phyloP scores from a whole-genome alignment of 2,888 invertebrate genomes.

The Drosophila mimetica region DNA sequence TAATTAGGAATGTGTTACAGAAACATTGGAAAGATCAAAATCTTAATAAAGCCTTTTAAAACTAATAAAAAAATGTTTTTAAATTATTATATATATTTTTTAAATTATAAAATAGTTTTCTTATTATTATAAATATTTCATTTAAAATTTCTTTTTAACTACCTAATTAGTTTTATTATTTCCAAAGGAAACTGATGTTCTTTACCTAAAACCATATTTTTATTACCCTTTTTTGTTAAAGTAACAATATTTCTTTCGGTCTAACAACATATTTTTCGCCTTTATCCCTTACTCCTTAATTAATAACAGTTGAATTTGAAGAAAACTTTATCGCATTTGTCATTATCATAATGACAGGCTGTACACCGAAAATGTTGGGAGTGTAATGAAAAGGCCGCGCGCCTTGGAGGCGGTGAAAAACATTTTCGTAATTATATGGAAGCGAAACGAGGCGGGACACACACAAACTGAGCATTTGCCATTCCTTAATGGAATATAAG shows the following conservation, averaged over 20 bases:
- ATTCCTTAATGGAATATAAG: constrained; percentile 20
- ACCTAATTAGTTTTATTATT: too few relatives aligned
- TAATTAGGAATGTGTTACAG: constrained; percentile 2
- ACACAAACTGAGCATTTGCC: constrained; percentile 14
- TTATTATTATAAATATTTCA: too few relatives aligned
- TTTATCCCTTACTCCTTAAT: constrained; percentile 4
- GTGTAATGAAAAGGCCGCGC: constrained; percentile 30
- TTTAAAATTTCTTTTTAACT: too few relatives aligned
- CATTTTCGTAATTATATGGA: constrained; percentile 22
- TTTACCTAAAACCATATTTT: too few relatives aligned
- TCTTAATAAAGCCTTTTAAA: too few relatives aligned
- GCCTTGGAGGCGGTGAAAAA: constrained; percentile 6
- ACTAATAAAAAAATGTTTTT: too few relatives aligned
- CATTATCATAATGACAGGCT: constrained; percentile 41
- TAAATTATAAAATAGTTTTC: too few relatives aligned
- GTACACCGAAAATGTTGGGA: constrained; percentile 5
- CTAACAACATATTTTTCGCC: neutral
- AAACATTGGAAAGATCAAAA: too few relatives aligned
- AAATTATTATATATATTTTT: too few relatives aligned
- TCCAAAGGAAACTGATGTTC: too few relatives aligned
- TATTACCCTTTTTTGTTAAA: too few relatives aligned
- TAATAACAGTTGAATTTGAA: constrained; percentile 11
- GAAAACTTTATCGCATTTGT: constrained; percentile 29
- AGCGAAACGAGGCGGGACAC: constrained; percentile 15
- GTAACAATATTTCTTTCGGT: too few relatives aligned